Conservation (phyloP, 2,113 vertebrate genomes). For the Gyps fulvus region DNA sequence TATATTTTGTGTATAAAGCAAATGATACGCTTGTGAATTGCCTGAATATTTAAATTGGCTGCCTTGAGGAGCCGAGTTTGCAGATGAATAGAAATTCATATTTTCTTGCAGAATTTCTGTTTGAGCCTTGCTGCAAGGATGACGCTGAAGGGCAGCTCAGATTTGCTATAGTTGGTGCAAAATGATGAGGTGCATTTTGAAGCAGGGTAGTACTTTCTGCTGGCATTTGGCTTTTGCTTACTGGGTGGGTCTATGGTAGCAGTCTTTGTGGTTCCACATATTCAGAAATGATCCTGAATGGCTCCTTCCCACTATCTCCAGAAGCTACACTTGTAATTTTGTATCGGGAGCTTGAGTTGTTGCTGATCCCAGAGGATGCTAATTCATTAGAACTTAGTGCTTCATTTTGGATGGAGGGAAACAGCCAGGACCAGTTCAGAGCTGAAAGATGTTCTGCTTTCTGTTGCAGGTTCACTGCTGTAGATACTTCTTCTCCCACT, state of each 20-base stretch:
- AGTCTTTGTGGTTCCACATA: background rate
- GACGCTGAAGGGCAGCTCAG: background rate
- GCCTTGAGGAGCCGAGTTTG: conserved; percentile 5
- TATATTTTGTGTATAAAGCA: conserved; percentile 12
- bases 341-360: background rate
- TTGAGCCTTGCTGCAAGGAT: background rate
- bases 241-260: background rate
- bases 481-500: conserved; percentile 63
- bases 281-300: background rate
- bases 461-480: conserved; percentile 75
- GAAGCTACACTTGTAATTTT: background rate
- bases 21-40: background rate
- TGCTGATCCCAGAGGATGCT: background rate
- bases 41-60: background rate
- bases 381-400: background rate
- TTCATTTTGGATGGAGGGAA: background rate
- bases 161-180: background rate
- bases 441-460: background rate
- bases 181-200: background rate
- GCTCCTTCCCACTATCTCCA: background rate
- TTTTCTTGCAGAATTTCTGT: background rate
- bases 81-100: background rate
- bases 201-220: background rate
- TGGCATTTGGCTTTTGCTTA: background rate
- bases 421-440: background rate